Base-by-base conservation (phyloP, 2,113 vertebrate genomes). In the Willisornis vidua region DNA sequence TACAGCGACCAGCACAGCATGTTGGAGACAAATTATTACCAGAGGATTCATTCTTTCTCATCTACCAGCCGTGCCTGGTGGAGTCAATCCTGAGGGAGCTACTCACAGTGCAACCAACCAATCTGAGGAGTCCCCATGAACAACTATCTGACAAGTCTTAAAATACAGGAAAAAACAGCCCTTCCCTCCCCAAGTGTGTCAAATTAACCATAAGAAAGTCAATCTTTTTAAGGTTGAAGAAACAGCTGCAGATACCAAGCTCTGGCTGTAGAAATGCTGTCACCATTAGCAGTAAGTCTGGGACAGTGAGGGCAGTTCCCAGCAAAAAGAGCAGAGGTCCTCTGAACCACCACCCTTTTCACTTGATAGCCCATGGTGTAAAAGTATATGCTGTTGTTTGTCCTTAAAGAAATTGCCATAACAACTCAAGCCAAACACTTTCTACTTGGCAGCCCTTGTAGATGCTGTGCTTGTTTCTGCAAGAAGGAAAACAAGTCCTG, bases 361-460 rank as follows among this genome's bases (percentile, higher is more conserved):
- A 85, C 31, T 59, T 10, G 33, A 63, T 57, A 84, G 80, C 49
- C 46, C 19, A 28, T 16, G 5, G 82, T 94, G 73, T 93, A 59
- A 66, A 95, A 95, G 28, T 72, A 86, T 31, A 73, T 93, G 51
- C 63, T 95, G 63, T 51, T 95, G 85, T 73, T 95, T 97, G 89
- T 68, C 72, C 83, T 71, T 71, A 62, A 95, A 92, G 87, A 75
- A 87, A 90, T 84, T 83, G 49, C 85, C 55, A 10, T 63, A 95
- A 73, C 62, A 77, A 58, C 67, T 52, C 59, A 79, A 89, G 68
- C 41, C 80, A 93, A 96, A 88, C 78, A 59, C 45, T 43, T 85
- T 88, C 74, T 92, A 55, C 22, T 84, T 68, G 89, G 89, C 63
- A 96, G 55, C 51, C 49, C 68, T 93, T 81, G 75, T 78, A 94